Evolutionary conservation across 2,113 vertebrate genomes (phyloP).

Genomic region (Tetrao urogallus): DNA sequence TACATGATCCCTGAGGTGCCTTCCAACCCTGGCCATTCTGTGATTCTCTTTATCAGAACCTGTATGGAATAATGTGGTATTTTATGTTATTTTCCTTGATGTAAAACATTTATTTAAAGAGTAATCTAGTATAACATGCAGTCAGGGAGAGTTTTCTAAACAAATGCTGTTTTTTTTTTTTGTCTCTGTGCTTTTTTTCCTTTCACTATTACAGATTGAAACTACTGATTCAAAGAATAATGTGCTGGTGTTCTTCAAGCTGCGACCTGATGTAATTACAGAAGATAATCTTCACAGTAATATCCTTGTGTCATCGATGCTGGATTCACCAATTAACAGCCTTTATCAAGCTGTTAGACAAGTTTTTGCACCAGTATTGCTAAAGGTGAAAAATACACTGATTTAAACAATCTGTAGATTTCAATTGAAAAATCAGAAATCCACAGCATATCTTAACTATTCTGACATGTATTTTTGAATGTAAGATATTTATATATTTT

Average conservation of each 20-base stretch:
- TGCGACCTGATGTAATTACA: conserved; percentile 90
- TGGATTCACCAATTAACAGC: conserved; percentile 93
- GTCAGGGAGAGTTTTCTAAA: not conserved
- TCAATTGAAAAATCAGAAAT: not conserved
- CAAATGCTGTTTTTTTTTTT: not conserved
- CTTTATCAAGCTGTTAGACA: conserved; percentile 93
- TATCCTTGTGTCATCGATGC: conserved; percentile 94
- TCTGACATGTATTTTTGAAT: not conserved
- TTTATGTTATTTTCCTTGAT: not conserved
- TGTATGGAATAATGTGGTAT: not conserved
- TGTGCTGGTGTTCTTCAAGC: conserved; percentile 94
- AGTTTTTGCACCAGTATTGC: conserved; percentile 90
- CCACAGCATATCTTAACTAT: not conserved
- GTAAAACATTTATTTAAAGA: not conserved
- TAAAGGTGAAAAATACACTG: conserved; percentile 81
- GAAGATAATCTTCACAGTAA: conserved; percentile 92
- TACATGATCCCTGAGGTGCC: no score
- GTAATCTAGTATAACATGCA: not conserved
- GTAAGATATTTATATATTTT: not conserved
- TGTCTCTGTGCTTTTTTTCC: not conserved
- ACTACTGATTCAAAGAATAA: conserved; percentile 81
- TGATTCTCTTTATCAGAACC: not conserved
- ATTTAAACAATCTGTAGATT: not conserved
- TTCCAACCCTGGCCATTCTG: no score
- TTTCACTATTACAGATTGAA: conserved; percentile 82